Conservation (phyloP, 1,140 invertebrate genomes). For the Drosophila pseudoobscura region DNA sequence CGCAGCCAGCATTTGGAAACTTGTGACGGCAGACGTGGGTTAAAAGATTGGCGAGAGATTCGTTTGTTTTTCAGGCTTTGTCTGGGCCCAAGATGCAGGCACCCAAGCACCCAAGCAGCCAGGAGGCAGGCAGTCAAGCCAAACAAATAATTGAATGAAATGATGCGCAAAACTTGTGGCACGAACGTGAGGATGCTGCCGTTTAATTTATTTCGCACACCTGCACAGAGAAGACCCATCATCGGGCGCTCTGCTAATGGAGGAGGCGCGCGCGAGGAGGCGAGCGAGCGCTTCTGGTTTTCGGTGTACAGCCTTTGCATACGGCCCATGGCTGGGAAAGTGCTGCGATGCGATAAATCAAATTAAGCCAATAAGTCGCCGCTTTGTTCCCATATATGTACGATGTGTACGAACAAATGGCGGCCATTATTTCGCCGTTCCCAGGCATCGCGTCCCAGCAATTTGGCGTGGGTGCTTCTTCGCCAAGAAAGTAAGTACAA, state of each 20-base stretch:
- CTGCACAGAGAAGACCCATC: constrained; percentile 39
- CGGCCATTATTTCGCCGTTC: constrained; percentile 51
- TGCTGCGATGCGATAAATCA: constrained; percentile 58
- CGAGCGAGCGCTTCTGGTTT: constrained; percentile 61
- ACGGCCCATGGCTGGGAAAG: constrained; percentile 53
- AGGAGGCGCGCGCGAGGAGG: neutral
- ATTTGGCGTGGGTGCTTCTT: constrained; percentile 39
- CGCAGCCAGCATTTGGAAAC: constrained; percentile 30
- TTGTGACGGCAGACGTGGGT: constrained; percentile 38
- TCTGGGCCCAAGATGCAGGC: neutral
- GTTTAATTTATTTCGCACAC: constrained; percentile 79
- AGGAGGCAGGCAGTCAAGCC: constrained; percentile 15
- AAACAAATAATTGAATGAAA: constrained; percentile 57
- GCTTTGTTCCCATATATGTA: constrained; percentile 50
- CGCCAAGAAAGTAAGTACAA: constrained; percentile 42
- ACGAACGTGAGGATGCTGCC: constrained; percentile 59
- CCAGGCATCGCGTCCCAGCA: constrained; percentile 44
- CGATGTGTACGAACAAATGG: neutral
- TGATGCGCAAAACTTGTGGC: constrained; percentile 41
- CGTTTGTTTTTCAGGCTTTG: constrained; percentile 33
- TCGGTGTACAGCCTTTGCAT: constrained; percentile 58
- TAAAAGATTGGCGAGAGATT: constrained; percentile 54
- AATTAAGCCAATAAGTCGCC: constrained; percentile 70
- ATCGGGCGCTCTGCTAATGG: constrained; percentile 33
- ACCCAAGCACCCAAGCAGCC: neutral